Evolutionary conservation across 2,113 vertebrate species (phyloP).

Genomic region (Dipodomys spectabilis): DNA sequence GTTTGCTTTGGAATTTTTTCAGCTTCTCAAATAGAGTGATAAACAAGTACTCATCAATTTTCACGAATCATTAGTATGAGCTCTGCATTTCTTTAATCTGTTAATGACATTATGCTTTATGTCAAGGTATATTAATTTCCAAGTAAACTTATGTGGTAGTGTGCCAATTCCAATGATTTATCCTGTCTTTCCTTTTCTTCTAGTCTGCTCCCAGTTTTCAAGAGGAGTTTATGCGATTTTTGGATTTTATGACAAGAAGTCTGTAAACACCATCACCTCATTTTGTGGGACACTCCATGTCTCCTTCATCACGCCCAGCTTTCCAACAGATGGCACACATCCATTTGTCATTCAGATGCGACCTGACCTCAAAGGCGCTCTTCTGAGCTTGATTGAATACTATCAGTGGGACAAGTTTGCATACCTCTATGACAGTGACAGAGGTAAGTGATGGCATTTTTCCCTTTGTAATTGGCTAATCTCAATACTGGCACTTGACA

Average conservation of each 20-base stretch:
- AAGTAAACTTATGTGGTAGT: neutral
- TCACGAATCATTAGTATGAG: neutral
- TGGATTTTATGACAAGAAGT: slow-evolving; percentile 99
- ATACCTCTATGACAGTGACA: slow-evolving; percentile 98
- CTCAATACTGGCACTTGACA: neutral
- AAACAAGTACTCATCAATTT: neutral
- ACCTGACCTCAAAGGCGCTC: slow-evolving; percentile 97
- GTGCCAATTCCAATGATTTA: neutral
- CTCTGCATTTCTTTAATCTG: neutral
- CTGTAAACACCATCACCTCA: slow-evolving; percentile 99
- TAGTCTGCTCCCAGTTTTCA: slow-evolving; percentile 99
- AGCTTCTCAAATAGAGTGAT: neutral
- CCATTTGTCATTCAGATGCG: slow-evolving; percentile 99
- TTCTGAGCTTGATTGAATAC: slow-evolving; percentile 98
- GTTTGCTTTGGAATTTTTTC: slow-evolving; percentile 9
- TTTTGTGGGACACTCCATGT: slow-evolving; percentile 99
- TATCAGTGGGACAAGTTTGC: slow-evolving; percentile 99
- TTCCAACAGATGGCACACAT: slow-evolving; percentile 97
- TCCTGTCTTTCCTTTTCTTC: slow-evolving; percentile 66
- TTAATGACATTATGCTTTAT: slow-evolving; percentile 1
- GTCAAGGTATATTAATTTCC: neutral
- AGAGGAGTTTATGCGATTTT: slow-evolving; percentile 99
- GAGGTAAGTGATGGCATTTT: slow-evolving; percentile 89
- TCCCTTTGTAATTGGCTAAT: neutral
- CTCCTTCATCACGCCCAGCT: slow-evolving; percentile 99